These are phyloP conservation scores for Alexandromys oeconomus DNA, from an alignment of 2,797 vertebrate species.

Conservation along the genomic window DNA sequence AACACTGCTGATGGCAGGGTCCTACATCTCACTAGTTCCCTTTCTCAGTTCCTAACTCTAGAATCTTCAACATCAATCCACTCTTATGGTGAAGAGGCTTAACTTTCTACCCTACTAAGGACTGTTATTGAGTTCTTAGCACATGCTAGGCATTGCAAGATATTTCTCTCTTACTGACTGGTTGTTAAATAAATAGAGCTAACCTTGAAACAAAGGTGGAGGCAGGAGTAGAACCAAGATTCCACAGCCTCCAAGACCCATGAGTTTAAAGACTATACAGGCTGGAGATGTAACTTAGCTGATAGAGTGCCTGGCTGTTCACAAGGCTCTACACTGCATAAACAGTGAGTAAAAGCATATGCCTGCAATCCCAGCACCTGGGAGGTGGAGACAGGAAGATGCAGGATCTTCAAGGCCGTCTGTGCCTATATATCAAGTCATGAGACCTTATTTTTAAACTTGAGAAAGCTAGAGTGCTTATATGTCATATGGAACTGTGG, in stretches of 20 bases:
- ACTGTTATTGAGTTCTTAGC: not conserved
- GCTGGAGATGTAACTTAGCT: not conserved
- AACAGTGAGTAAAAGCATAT: not conserved
- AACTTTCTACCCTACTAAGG: not conserved
- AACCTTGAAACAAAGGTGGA: not conserved
- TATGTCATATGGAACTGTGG: not conserved
- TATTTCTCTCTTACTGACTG: not conserved
- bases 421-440: not conserved
- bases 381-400: too few relatives aligned
- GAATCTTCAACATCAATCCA: not conserved
- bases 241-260: not conserved
- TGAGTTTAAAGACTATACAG: not conserved
- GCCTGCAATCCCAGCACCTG: not conserved
- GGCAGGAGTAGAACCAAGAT: not conserved
- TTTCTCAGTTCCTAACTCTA: not conserved
- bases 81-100: not conserved
- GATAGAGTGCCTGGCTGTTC: not conserved
- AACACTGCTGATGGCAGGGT: rapidly evolving
- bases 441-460: not conserved
- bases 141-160: not conserved
- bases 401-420: not conserved
- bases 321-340: not conserved
- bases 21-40: not conserved
- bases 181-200: not conserved
- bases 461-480: not conserved